Conservation (phyloP, 2,888 invertebrate genomes). For the Pyrgus malvae region DNA sequence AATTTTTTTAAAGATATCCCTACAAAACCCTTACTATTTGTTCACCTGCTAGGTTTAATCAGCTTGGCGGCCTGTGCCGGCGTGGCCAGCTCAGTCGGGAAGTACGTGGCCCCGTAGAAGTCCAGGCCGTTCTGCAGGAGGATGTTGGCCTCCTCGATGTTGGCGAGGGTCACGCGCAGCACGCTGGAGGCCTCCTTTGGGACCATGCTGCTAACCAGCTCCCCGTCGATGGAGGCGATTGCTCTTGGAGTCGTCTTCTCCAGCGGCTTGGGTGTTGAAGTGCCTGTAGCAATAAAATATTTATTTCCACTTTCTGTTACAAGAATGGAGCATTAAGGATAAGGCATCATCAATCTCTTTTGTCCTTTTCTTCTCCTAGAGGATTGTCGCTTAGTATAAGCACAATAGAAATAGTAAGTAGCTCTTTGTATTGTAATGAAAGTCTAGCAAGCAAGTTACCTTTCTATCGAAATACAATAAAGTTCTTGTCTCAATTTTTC, state of each 20-base stretch:
- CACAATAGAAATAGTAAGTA: too few species aligned
- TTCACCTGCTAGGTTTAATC: slow-evolving; percentile 76
- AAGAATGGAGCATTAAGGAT: too few species aligned
- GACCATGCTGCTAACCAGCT: slow-evolving; percentile 73
- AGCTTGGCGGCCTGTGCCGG: slow-evolving; percentile 84
- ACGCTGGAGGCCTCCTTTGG: slow-evolving; percentile 84
- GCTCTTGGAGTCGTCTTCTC: slow-evolving; percentile 66
- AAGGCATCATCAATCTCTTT: too few species aligned
- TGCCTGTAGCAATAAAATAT: slow-evolving; percentile 47
- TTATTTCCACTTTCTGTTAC: too few species aligned
- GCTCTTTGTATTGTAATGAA: too few species aligned
- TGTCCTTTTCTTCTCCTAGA: too few species aligned
- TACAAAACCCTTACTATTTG: too few species aligned
- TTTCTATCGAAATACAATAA: too few species aligned
- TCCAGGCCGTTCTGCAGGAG: slow-evolving; percentile 91
- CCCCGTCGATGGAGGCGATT: slow-evolving; percentile 70
- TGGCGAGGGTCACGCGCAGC: slow-evolving; percentile 88
- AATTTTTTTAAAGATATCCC: too few species aligned
- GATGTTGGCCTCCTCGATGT: slow-evolving; percentile 88
- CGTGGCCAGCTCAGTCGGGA: slow-evolving; percentile 90
- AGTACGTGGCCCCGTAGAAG: slow-evolving; percentile 94
- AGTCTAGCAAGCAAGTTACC: too few species aligned
- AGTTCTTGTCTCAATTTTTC: too few species aligned
- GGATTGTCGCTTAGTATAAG: too few species aligned
- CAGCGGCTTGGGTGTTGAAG: slow-evolving; percentile 67